Evolutionary conservation across 2,797 vertebrate genomes (phyloP).

Genomic region (Rhabdophis nuchalis): DNA sequence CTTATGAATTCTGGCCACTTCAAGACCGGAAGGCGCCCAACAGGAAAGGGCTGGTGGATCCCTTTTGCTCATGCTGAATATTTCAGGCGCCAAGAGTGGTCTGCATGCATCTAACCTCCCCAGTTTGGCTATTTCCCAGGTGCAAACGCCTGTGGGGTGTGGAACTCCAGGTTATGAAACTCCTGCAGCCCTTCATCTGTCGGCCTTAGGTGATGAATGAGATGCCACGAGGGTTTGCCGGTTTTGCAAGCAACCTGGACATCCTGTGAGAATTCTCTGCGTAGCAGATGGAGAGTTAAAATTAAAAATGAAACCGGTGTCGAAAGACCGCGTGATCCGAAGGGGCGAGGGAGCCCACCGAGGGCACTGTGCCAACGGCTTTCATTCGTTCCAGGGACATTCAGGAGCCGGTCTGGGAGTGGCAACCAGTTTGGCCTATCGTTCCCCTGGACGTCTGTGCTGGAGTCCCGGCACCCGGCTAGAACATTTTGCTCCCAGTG

Average conservation of each 20-base stretch:
- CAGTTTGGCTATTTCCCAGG: background rate
- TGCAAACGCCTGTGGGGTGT: background rate
- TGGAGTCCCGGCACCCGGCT: background rate
- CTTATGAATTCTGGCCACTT: background rate
- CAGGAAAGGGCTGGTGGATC: background rate
- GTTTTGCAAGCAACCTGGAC: background rate
- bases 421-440: background rate
- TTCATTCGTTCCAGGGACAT: background rate
- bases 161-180: background rate
- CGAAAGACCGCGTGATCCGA: background rate
- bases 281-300: too few relatives aligned
- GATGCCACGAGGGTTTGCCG: background rate
- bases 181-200: background rate
- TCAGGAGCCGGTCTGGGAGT: background rate
- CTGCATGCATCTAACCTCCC: background rate
- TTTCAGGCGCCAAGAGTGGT: background rate
- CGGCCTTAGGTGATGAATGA: background rate
- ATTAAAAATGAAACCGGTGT: background rate
- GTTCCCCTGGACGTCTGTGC: background rate
- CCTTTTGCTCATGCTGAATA: background rate
- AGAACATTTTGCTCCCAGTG: constrained; percentile 1
- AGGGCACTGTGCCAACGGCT: too few relatives aligned
- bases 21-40: background rate
- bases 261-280: background rate
- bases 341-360: background rate